Percentiles rank a stretch among this genome's conserved stretches.
Conservation (phyloP, 2,888 invertebrate species). For the Ormyrus rosae region DNA sequence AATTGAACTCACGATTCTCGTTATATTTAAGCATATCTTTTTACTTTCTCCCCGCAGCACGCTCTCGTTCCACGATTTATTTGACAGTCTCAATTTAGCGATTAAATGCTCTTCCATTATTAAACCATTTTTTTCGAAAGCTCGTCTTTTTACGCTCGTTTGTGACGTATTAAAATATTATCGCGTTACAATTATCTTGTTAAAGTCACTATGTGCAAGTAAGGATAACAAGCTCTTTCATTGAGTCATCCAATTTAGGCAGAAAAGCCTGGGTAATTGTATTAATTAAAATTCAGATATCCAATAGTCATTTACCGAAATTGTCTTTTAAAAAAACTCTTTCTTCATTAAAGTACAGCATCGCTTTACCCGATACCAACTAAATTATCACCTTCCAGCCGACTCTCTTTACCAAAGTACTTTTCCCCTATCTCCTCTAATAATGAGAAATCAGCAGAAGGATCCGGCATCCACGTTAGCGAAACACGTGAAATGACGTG, state of each 20-base stretch:
- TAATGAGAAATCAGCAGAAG: too few species aligned
- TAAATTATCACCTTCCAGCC: conserved; percentile 17
- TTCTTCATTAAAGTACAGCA: neutral
- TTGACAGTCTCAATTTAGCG: neutral
- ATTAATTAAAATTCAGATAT: too few species aligned
- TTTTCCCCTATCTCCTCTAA: too few species aligned
- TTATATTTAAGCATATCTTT: conserved; percentile 64
- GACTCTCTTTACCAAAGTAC: neutral
- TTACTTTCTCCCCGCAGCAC: conserved; percentile 24
- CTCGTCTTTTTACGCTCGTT: too few species aligned
- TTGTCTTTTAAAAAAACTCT: neutral
- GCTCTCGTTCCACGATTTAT: conserved; percentile 22
- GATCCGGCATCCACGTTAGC: conserved; percentile 5
- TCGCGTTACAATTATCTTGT: too few species aligned
- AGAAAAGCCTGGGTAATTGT: too few species aligned
- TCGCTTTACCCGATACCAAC: neutral
- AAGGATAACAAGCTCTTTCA: too few species aligned
- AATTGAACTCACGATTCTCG: conserved; percentile 68
- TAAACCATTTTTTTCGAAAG: neutral
- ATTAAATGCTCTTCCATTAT: conserved; percentile 5
- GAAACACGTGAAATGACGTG: conserved; percentile 29
- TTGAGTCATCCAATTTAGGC: too few species aligned
- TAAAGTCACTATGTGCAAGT: too few species aligned
- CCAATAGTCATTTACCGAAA: too few species aligned
- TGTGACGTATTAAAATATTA: too few species aligned